Conservation (phyloP, 2,888 invertebrate genomes). For the Notocelia uddmanniana region DNA sequence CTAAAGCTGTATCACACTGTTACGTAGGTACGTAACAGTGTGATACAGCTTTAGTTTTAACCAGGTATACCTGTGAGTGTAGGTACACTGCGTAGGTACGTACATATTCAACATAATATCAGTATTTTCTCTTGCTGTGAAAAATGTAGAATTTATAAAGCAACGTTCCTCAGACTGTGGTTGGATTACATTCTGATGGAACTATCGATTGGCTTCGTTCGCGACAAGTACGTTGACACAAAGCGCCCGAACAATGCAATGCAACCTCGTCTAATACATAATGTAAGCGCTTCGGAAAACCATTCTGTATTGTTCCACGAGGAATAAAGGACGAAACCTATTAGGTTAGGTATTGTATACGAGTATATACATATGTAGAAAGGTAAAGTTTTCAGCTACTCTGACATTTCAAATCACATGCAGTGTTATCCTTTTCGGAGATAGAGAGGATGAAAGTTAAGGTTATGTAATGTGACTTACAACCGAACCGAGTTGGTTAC, state of each 20-base stretch:
- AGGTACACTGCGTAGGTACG: too few species aligned
- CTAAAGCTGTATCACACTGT: not conserved
- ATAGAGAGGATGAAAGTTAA: too few species aligned
- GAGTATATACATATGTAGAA: too few species aligned
- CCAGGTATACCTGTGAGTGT: too few species aligned
- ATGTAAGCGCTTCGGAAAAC: constrained; percentile 19
- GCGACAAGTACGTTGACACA: constrained; percentile 19
- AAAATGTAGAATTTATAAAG: not conserved
- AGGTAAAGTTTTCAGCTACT: too few species aligned
- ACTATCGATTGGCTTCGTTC: constrained; percentile 17
- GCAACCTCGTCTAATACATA: constrained; percentile 20
- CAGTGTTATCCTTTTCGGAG: too few species aligned
- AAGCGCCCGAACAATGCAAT: not conserved
- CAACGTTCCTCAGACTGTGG: not conserved
- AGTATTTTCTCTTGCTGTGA: not conserved
- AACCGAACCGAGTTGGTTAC: too few species aligned
- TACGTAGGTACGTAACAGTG: constrained; percentile 1
- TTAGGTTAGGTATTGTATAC: not conserved
- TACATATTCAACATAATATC: not conserved
- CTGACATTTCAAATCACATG: too few species aligned
- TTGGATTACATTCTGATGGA: constrained; percentile 22
- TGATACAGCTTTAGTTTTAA: too few species aligned
- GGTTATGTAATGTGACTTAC: too few species aligned
- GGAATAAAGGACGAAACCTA: not conserved
- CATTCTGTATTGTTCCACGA: constrained; percentile 12